Conservation (phyloP, 1,140 invertebrate genomes). For the Drosophila ambigua region DNA sequence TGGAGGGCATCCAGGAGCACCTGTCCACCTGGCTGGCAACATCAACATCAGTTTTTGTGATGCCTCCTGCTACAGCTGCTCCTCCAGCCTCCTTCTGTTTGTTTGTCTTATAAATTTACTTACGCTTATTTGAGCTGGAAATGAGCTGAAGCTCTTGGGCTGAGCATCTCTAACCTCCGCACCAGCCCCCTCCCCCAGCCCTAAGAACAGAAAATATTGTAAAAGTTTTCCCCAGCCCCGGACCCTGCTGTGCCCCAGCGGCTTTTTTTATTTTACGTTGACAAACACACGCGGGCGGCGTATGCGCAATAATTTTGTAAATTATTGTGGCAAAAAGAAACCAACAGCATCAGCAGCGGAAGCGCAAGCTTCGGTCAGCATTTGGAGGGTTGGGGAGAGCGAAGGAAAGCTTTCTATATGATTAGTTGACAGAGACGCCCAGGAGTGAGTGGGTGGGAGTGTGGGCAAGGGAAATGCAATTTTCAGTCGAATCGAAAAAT, state of each 20-base stretch:
- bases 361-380: not conserved
- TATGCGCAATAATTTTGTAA: constrained; percentile 75
- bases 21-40: constrained; percentile 40
- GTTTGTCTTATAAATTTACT: constrained; percentile 81
- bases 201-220: constrained; percentile 28
- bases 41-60: not conserved
- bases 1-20: constrained; percentile 26
- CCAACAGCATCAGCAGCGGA: constrained; percentile 1
- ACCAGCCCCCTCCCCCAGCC: not conserved
- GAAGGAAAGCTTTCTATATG: constrained; percentile 66
- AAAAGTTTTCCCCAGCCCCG: constrained; percentile 25
- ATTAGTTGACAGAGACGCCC: constrained; percentile 64
- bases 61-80: constrained; percentile 4
- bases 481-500: constrained; percentile 5
- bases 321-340: constrained; percentile 60
- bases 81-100: constrained; percentile 41
- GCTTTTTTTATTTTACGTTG: constrained; percentile 53
- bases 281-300: constrained; percentile 62
- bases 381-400: not conserved
- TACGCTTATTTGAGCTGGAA: constrained; percentile 79
- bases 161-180: constrained; percentile 2
- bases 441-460: not conserved
- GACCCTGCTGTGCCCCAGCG: not conserved
- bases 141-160: constrained; percentile 57
- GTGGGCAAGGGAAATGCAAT: constrained; percentile 19